Percentiles rank a stretch among this genome's conserved stretches.
phyloP scores from a whole-genome alignment of 2,113 vertebrate genomes.

The Albula glossodonta region DNA sequence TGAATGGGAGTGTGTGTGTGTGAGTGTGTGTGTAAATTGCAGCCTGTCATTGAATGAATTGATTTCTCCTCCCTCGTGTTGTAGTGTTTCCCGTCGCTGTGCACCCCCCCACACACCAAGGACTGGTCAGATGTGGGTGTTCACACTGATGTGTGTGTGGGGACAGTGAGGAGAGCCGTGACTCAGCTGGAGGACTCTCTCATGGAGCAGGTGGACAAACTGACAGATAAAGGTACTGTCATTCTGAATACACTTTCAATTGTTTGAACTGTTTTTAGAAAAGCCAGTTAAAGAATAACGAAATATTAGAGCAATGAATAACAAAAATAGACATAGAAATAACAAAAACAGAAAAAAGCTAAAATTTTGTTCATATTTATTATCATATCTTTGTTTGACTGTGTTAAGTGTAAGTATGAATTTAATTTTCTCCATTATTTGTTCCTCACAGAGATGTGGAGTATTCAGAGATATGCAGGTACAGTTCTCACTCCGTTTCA shows the following conservation, averaged over 20 bases:
- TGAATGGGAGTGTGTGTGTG: no score
- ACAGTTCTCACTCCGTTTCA: constrained; percentile 6
- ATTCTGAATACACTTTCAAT: neutral
- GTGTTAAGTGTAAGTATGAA: no score
- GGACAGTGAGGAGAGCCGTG: constrained; percentile 43
- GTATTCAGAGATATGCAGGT: constrained; percentile 64
- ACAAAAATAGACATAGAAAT: no score
- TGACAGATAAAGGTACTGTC: constrained; percentile 42
- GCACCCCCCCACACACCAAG: constrained; percentile 39
- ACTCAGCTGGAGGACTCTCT: constrained; percentile 36
- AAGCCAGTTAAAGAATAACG: no score
- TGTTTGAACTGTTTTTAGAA: neutral
- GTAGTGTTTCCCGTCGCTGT: constrained; percentile 45
- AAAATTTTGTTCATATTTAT: no score
- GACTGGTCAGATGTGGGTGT: constrained; percentile 52
- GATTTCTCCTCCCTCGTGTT: neutral
- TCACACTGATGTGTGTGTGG: constrained; percentile 50
- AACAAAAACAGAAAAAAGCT: no score
- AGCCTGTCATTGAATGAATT: neutral
- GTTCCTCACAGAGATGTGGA: constrained; percentile 56
- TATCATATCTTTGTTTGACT: no score
- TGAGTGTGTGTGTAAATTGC: neutral
- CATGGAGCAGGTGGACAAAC: constrained; percentile 33
- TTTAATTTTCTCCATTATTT: neutral
- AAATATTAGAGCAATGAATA: no score